A percentile compares a stretch with the other conserved stretches of the same genome.
These are phyloP conservation scores for Acanthosepion esculentum DNA, from an alignment of 2,888 invertebrate genomes.

Conservation along the genomic window DNA sequence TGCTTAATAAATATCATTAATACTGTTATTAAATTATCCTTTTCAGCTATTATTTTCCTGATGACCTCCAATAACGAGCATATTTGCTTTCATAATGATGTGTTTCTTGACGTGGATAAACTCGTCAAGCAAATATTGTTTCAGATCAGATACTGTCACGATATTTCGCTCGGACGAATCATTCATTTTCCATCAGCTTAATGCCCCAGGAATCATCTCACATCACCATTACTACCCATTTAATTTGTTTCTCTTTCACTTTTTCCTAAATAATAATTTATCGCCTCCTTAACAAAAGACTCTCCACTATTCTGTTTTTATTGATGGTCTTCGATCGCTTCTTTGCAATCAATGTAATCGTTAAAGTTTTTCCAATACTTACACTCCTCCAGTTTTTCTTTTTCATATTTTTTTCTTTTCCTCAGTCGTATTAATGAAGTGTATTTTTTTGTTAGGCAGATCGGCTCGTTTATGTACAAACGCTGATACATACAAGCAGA, in stretches of 20 bases:
- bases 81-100: not conserved
- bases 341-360: not conserved
- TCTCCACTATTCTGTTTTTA: not conserved
- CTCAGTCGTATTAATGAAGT: not conserved
- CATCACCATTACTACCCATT: not conserved
- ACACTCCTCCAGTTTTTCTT: not conserved
- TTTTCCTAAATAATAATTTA: not conserved
- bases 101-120: not conserved
- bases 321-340: not conserved
- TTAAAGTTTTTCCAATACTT: not conserved
- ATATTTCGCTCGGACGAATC: not conserved
- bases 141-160: constrained; percentile 33
- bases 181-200: not conserved
- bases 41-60: not conserved
- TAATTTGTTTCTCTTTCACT: not conserved
- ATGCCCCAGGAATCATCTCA: not conserved
- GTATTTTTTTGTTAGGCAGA: not conserved
- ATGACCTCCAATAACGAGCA: not conserved
- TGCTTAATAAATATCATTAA: too few species aligned
- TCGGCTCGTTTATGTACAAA: not conserved
- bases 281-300: not conserved
- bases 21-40: too few species aligned
- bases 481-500: not conserved
- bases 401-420: not conserved
- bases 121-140: constrained; percentile 17